Conservation (phyloP, 2,888 invertebrate genomes). For the Himalopsyche tibetana region DNA sequence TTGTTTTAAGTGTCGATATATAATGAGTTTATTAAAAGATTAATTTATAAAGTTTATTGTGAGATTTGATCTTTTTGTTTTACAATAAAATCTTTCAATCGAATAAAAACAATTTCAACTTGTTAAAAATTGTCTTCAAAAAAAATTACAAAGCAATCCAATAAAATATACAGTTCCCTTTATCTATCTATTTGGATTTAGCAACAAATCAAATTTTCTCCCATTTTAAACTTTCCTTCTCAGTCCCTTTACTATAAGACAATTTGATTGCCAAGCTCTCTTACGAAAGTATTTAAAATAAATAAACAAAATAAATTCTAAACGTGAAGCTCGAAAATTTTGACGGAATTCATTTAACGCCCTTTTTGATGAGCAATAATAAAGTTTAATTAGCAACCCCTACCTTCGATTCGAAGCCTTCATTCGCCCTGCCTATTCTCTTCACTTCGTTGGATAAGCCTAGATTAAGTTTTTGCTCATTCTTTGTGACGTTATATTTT, state of each 20-base stretch:
- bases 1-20: too few relatives aligned
- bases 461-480: not conserved
- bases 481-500: constrained; percentile 7
- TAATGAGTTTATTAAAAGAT: too few relatives aligned
- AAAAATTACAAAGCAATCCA: not conserved
- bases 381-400: constrained; percentile 30
- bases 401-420: constrained; percentile 20
- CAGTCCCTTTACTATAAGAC: not conserved
- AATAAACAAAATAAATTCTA: constrained; percentile 27
- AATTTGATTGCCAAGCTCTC: not conserved
- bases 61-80: too few relatives aligned
- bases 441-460: not conserved
- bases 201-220: constrained; percentile 2
- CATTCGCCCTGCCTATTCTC: not conserved
- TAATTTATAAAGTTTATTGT: too few relatives aligned
- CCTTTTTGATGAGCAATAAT: constrained; percentile 30
- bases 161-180: not conserved
- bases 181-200: not conserved
- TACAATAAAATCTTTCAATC: too few relatives aligned
- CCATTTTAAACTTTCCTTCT: not conserved
- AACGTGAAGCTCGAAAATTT: constrained; percentile 5
- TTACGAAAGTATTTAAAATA: constrained; percentile 16
- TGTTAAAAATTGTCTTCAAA: too few relatives aligned
- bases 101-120: too few relatives aligned
- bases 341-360: constrained; percentile 26